phyloP scores from a whole-genome alignment of 2,888 invertebrate species.

The Carabus problematicus region DNA sequence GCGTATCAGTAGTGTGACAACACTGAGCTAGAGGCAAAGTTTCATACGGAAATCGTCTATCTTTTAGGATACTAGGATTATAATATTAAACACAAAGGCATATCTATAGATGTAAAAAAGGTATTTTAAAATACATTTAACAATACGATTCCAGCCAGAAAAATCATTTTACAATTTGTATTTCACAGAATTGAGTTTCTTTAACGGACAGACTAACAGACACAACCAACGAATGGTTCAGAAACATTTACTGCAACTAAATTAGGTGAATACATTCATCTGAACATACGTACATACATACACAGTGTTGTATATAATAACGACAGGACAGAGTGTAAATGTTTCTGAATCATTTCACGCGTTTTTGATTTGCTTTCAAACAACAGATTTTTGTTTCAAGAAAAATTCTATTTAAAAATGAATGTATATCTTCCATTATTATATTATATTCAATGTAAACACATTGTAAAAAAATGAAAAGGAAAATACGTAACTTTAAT shows the following conservation, averaged over 20 bases:
- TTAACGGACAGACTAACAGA: slow-evolving; percentile 4
- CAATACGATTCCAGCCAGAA: slow-evolving; percentile 41
- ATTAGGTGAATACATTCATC: slow-evolving; percentile 1
- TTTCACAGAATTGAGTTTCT: slow-evolving; percentile 32
- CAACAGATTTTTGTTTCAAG: slow-evolving; percentile 18
- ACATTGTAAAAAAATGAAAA: slow-evolving; percentile 57
- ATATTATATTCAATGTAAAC: slow-evolving; percentile 55
- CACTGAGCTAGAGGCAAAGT: slow-evolving; percentile 12
- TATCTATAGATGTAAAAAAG: slow-evolving; percentile 42
- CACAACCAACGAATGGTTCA: slow-evolving; percentile 19
- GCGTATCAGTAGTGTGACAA: too few species aligned
- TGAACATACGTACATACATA: background rate
- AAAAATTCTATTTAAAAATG: slow-evolving; percentile 46
- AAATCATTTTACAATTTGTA: slow-evolving; percentile 28
- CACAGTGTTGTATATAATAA: background rate
- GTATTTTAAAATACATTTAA: slow-evolving; percentile 41
- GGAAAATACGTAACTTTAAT: slow-evolving; percentile 54
- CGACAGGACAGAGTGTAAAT: background rate
- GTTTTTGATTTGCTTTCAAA: background rate
- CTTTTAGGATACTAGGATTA: slow-evolving; percentile 40
- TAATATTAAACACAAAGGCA: slow-evolving; percentile 43
- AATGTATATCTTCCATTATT: slow-evolving; percentile 55
- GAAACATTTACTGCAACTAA: slow-evolving; percentile 12
- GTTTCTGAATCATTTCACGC: background rate
- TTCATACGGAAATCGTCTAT: slow-evolving; percentile 37